phyloP scores from a whole-genome alignment of 2,113 vertebrate species.

The Scophthalmus maximus region DNA sequence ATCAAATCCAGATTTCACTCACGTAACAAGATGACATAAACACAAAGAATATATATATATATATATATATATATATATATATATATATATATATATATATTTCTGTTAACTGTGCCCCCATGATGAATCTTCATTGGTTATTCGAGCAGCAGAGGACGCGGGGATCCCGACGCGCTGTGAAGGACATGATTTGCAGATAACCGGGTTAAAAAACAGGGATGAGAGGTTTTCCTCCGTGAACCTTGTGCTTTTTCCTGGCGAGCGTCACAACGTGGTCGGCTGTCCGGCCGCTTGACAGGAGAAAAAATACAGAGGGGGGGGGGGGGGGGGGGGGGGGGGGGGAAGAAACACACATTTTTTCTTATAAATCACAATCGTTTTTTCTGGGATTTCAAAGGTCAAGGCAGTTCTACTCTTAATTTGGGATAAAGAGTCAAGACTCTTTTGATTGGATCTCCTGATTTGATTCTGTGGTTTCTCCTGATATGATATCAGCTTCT shows the following conservation, averaged over 20 bases:
- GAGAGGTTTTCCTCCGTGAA: slow-evolving; percentile 66
- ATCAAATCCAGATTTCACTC: slow-evolving; percentile 62
- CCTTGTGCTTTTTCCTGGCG: slow-evolving; percentile 57
- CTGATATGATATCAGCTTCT: slow-evolving; percentile 18
- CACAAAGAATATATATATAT: slow-evolving; percentile 38
- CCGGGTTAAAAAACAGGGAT: slow-evolving; percentile 58
- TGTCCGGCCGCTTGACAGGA: slow-evolving; percentile 91
- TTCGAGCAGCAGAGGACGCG: slow-evolving; percentile 52
- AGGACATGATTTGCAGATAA: slow-evolving; percentile 69
- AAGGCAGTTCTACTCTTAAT: slow-evolving; percentile 5
- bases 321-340: neutral
- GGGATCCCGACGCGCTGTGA: slow-evolving; percentile 73
- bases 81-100: neutral
- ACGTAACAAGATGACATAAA: slow-evolving; percentile 60
- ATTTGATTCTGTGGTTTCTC: slow-evolving; percentile 34
- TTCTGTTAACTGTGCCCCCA: slow-evolving; percentile 2
- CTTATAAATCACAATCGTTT: slow-evolving; percentile 2
- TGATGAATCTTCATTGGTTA: slow-evolving; percentile 60
- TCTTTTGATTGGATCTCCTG: slow-evolving; percentile 21
- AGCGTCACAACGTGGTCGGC: slow-evolving; percentile 94
- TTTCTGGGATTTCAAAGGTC: slow-evolving; percentile 8
- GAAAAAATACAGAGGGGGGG: slow-evolving; percentile 11
- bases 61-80: neutral
- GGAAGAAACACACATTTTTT: slow-evolving; percentile 20
- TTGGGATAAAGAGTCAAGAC: slow-evolving; percentile 12